Conservation (phyloP, 2,888 invertebrate species). For the Cristatella mucedo region DNA sequence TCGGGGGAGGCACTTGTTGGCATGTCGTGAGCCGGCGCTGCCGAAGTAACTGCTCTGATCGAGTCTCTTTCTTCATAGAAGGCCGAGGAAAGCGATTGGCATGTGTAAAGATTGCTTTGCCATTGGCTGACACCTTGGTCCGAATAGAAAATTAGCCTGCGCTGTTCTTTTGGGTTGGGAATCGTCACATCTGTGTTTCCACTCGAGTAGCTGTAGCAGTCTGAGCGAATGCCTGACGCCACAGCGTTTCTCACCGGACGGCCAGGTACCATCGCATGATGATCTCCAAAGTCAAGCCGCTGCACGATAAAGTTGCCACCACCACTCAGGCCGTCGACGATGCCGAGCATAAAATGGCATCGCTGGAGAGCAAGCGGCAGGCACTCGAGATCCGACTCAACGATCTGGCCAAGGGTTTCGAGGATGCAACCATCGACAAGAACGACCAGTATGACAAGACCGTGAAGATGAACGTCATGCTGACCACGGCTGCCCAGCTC, state of each 20-base stretch:
- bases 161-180: no score
- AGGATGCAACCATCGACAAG: slow-evolving; percentile 38
- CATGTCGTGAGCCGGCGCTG: no score
- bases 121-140: no score
- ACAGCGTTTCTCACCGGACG: no score
- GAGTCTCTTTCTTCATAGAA: no score
- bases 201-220: no score
- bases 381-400: slow-evolving; percentile 30
- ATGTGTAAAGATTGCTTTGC: no score
- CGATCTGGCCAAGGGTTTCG: slow-evolving; percentile 34
- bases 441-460: slow-evolving; percentile 37
- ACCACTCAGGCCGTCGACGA: slow-evolving; percentile 33
- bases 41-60: no score
- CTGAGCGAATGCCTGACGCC: not conserved
- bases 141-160: no score
- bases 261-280: slow-evolving; percentile 37
- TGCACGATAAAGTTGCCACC: slow-evolving; percentile 35
- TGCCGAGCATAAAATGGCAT: slow-evolving; percentile 35
- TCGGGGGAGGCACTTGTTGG: no score
- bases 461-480: slow-evolving; percentile 30
- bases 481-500: slow-evolving; percentile 31
- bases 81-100: no score
- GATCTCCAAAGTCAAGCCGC: slow-evolving; percentile 35
- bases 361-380: slow-evolving; percentile 33
- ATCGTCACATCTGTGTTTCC: no score